Percentiles rank a stretch among this genome's conserved stretches.
Conservation (phyloP, 92 coral and sea anemone genomes). For the Anthopleura xanthogrammica region DNA sequence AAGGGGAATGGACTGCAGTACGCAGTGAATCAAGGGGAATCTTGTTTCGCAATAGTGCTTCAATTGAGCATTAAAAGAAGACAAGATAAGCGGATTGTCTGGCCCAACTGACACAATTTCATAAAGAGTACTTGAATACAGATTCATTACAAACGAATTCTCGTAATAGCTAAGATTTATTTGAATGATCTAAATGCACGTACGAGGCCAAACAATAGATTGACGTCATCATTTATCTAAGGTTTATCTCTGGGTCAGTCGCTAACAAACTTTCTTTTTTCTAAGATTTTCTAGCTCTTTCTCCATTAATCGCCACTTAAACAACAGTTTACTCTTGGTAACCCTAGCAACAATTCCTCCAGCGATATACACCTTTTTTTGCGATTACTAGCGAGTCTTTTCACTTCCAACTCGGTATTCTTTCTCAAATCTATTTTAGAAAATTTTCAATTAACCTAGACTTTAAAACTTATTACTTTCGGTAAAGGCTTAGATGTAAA, state of each 20-base stretch:
- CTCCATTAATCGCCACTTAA: not conserved
- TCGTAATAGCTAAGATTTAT: too few species aligned
- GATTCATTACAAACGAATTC: too few species aligned
- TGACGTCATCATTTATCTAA: not conserved
- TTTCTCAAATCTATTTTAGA: not conserved
- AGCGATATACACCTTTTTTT: not conserved
- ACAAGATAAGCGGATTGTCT: too few species aligned
- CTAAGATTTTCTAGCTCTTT: not conserved
- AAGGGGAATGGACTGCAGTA: too few species aligned
- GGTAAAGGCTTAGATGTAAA: not conserved
- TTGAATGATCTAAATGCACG: not conserved
- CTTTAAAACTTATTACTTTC: not conserved
- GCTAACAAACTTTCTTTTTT: not conserved
- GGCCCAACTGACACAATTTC: too few species aligned
- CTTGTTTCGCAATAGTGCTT: too few species aligned
- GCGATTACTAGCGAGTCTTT: not conserved
- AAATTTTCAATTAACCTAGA: not conserved
- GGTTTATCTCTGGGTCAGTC: not conserved
- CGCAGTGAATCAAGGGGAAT: too few species aligned
- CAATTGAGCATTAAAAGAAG: too few species aligned
- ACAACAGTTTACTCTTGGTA: not conserved
- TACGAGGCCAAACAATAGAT: not conserved
- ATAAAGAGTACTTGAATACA: too few species aligned
- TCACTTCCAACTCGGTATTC: not conserved
- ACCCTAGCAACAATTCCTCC: not conserved